Evolutionary conservation across 2,797 vertebrate genomes (phyloP).

Genomic region (Fistularia tabacaria): DNA sequence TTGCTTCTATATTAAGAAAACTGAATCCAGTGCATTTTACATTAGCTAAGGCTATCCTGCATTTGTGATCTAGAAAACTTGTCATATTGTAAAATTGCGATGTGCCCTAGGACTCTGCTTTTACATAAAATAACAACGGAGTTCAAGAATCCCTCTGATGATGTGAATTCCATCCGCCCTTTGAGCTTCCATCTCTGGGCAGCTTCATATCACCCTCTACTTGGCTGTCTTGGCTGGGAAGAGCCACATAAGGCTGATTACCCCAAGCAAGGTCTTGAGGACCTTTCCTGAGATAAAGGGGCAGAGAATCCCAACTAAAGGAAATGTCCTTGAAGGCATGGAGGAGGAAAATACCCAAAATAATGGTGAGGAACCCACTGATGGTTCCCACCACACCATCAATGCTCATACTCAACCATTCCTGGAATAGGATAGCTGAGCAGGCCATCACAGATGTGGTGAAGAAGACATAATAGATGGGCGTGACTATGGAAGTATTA

Average conservation of each 20-base stretch:
- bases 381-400: slow-evolving; percentile 75
- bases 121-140: too few species aligned
- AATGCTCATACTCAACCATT: slow-evolving; percentile 79
- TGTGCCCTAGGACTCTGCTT: slow-evolving; percentile 1
- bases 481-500: slow-evolving; percentile 81
- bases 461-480: slow-evolving; percentile 86
- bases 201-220: slow-evolving; percentile 31
- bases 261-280: slow-evolving; percentile 40
- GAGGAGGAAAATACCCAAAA: slow-evolving; percentile 82
- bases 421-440: slow-evolving; percentile 86
- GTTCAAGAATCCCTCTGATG: slow-evolving; percentile 36
- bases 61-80: neutral
- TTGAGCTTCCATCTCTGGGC: slow-evolving; percentile 38
- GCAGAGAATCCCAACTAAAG: slow-evolving; percentile 73
- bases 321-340: slow-evolving; percentile 80
- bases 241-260: slow-evolving; percentile 58
- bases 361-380: slow-evolving; percentile 84
- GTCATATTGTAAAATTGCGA: slow-evolving; percentile 8
- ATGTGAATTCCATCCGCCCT: slow-evolving; percentile 22
- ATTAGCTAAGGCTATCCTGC: too few species aligned
- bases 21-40: too few species aligned
- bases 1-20: too few species aligned
- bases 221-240: slow-evolving; percentile 46
- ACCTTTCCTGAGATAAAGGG: slow-evolving; percentile 67
- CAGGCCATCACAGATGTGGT: slow-evolving; percentile 83